Percentiles rank a stretch among this genome's conserved stretches.
Conservation (phyloP, 1,140 invertebrate species). For the silkworm (Bombyx mori) region DNA sequence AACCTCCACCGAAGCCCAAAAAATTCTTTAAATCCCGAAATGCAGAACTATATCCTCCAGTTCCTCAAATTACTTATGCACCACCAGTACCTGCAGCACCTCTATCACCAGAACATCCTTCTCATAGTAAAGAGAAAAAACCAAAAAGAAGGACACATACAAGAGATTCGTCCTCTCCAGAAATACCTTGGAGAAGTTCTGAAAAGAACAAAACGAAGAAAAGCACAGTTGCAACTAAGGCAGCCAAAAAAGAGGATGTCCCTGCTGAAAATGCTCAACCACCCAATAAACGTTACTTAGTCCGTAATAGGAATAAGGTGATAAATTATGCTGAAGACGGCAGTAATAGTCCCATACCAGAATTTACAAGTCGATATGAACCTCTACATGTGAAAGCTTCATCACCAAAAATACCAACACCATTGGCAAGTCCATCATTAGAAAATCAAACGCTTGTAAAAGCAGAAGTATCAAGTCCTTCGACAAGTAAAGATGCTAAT, state of each 20-base stretch:
- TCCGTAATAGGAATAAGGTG: slow-evolving; percentile 63
- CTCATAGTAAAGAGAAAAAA: slow-evolving; percentile 67
- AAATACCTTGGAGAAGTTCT: slow-evolving; percentile 56
- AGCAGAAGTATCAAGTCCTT: slow-evolving; percentile 58
- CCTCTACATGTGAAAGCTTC: slow-evolving; percentile 18
- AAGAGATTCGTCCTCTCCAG: slow-evolving; percentile 63
- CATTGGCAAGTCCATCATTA: slow-evolving; percentile 67
- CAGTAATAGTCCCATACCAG: slow-evolving; percentile 65
- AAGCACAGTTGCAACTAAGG: slow-evolving; percentile 58
- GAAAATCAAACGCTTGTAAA: slow-evolving; percentile 53
- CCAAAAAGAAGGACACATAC: slow-evolving; percentile 49
- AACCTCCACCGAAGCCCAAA: slow-evolving; percentile 79
- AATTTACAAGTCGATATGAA: slow-evolving; percentile 52
- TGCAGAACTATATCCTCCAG: slow-evolving; percentile 73
- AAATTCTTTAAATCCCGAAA: slow-evolving; percentile 93
- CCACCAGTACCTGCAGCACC: slow-evolving; percentile 69
- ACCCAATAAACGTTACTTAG: slow-evolving; percentile 64
- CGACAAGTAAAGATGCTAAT: slow-evolving; percentile 57
- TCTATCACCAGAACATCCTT: slow-evolving; percentile 73
- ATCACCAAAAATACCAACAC: slow-evolving; percentile 39
- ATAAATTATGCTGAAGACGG: slow-evolving; percentile 71
- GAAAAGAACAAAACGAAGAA: slow-evolving; percentile 61
- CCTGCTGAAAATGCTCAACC: slow-evolving; percentile 51
- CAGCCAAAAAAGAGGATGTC: slow-evolving; percentile 57
- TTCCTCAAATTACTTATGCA: slow-evolving; percentile 68